These are phyloP conservation scores for Callorhinus ursinus DNA, from an alignment of 2,113 vertebrate species.

Conservation along the genomic window DNA sequence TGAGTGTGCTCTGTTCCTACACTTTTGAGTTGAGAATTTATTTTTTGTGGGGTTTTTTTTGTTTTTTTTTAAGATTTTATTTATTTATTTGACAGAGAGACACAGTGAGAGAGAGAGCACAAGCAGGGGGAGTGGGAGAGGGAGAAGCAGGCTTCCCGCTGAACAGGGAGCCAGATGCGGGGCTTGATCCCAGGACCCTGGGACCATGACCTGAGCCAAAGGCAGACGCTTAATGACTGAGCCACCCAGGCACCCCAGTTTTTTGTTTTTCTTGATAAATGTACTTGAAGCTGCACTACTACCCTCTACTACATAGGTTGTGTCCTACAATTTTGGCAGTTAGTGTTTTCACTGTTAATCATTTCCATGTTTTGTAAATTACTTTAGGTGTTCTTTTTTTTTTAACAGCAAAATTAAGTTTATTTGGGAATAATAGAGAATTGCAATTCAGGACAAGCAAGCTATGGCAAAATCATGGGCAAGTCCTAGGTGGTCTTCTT, in stretches of 20 bases:
- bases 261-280: background rate
- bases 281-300: background rate
- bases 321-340: background rate
- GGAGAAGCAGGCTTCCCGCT: too few relatives aligned
- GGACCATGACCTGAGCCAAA: too few relatives aligned
- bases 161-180: too few relatives aligned
- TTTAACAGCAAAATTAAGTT: background rate
- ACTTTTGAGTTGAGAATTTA: constrained; percentile 19
- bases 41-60: background rate
- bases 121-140: too few relatives aligned
- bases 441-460: background rate
- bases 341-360: constrained; percentile 1
- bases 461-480: background rate
- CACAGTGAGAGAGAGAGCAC: too few relatives aligned
- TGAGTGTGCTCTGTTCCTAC: background rate
- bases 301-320: background rate
- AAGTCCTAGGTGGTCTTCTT: background rate
- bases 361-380: background rate
- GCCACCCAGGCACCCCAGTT: background rate
- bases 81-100: too few relatives aligned
- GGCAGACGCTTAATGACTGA: too few relatives aligned
- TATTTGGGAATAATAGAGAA: background rate
- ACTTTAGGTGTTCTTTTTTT: background rate
- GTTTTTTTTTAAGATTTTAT: too few relatives aligned
- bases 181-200: too few relatives aligned